Evolutionary conservation across 2,113 vertebrate species (phyloP).

Genomic region (Triplophysa rosa): DNA sequence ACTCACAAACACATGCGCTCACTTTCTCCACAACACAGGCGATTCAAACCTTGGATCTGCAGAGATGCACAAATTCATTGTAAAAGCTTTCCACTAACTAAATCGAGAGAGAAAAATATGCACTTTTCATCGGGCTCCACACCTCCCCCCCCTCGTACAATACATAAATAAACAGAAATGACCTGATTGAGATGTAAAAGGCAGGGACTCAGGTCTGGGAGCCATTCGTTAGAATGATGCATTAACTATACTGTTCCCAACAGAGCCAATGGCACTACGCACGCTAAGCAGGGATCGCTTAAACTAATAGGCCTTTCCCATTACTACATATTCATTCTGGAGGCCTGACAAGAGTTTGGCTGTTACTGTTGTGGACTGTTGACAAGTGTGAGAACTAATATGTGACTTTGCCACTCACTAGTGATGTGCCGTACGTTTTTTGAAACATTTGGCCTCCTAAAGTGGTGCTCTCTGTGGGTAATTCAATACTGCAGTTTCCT

Average conservation of each 20-base stretch:
- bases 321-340: conserved; percentile 9
- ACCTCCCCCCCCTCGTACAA: conserved; percentile 55
- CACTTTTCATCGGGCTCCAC: conserved; percentile 65
- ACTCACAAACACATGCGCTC: background rate
- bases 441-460: background rate
- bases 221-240: conserved; percentile 69
- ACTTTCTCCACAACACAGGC: conserved; percentile 59
- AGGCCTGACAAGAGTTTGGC: background rate
- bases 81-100: conserved; percentile 77
- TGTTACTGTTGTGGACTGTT: background rate
- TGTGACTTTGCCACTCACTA: background rate
- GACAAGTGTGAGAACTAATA: background rate
- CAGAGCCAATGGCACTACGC: conserved; percentile 47
- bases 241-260: conserved; percentile 72
- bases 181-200: conserved; percentile 77
- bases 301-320: conserved; percentile 65
- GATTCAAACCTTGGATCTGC: conserved; percentile 69
- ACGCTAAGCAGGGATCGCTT: conserved; percentile 60
- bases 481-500: conserved; percentile 6
- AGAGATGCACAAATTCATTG: conserved; percentile 74
- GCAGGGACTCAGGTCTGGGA: conserved; percentile 72
- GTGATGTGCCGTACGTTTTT: background rate
- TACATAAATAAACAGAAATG: conserved; percentile 79
- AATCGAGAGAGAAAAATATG: conserved; percentile 65
- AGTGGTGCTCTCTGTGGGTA: conserved; percentile 3